Evolutionary conservation across 1,140 invertebrate genomes (phyloP), one percentile per base, ranked within the genome.

Genomic region (Drosophila fuyamai): DNA sequence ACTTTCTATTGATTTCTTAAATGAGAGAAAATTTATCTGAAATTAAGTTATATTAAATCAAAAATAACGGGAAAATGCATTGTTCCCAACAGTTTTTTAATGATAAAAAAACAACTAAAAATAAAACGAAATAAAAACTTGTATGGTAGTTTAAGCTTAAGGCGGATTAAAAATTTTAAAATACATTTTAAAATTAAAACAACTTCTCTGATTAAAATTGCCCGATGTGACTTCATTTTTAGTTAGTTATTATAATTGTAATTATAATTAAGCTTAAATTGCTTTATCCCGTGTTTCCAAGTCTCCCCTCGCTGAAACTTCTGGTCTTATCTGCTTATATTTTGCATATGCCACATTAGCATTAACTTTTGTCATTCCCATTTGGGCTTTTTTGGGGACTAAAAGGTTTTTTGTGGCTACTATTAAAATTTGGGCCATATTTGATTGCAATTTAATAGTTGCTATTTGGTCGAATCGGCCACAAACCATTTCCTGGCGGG

Each of bases 391-490:
- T 43, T 35, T 46, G 44, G 61, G 61, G 76, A 60, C 85, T 78
- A 79, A 82, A 88, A 88, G 82, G 83, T 76, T 86, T 67, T 86
- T 76, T 70, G 82, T 54, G 83, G 83, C 61, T 56, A 46, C 48
- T 65, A 63, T 78, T 56, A 58, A 79, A 82, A 82, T 82, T 88
- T 47, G 59, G 68, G 79, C 35, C 59, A 57, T 56, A 75, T 81
- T 74, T 82, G 79, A 82, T 83, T 78, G 65, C 68, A 81, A 72
- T 85, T 85, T 82, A 82, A 85, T 68, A 68, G 67, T 68, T 79
- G 16, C 46, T 48, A 43, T 62, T 61, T 50, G 29, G 9, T 38
- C 46, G 13, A 50, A 36, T 41, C 2, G n/a, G 41, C 44, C 51
- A 14, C 79, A 67, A 50, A 71, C 75, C 76, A 76, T 76, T 85